Base-by-base conservation (phyloP, 2,888 invertebrate genomes). In the Protophormia terraenovae region DNA sequence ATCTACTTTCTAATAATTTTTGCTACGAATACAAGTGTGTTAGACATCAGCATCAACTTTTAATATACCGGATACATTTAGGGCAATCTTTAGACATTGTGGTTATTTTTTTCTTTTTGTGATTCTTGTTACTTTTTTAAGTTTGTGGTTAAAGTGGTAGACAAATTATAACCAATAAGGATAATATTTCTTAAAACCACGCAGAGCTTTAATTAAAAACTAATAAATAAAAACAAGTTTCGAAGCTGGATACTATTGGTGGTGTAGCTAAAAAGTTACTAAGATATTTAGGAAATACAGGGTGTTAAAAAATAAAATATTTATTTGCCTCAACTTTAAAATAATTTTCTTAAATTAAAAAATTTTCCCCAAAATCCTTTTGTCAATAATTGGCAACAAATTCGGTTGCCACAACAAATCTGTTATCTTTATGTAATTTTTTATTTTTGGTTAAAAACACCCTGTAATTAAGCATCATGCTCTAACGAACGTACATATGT, bases 191-290 rank as follows among this genome's bases (percentile, higher is more conserved):
- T 50, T 50, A 22, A 72, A 58, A 27, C 45, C 60, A 47, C 32
- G 73, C 32, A 16, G 47, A 19, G 60, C 47, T 62, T 73, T 73
- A 73, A 73, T 62, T 73, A 62, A 73, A 73, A 73, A 19, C 73
- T 32, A 73, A 73, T 73, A 73, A 73, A 73, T 73, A 60, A 62
- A 29, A 3, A 27, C 7, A 29, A n/a, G 29, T 1, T 24, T 27
- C 14, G n/a, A 27, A n/a, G n/a, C 41, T 41, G 41, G 22, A 58
- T 3, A 6, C n/a, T 27, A 58, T 19, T 58, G 29, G 29, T 58
- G 29, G 2, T 29, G 55, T 10, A 3, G 35, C n/a, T 41, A n/a
- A n/a, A n/a, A n/a, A n/a, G n/a, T n/a, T n/a, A n/a, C n/a, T n/a
- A n/a, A n/a, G n/a, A n/a, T n/a, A n/a, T n/a, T n/a, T n/a, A n/a